Base-by-base conservation (phyloP, 2,113 vertebrate genomes). In the Saccopteryx bilineata region DNA sequence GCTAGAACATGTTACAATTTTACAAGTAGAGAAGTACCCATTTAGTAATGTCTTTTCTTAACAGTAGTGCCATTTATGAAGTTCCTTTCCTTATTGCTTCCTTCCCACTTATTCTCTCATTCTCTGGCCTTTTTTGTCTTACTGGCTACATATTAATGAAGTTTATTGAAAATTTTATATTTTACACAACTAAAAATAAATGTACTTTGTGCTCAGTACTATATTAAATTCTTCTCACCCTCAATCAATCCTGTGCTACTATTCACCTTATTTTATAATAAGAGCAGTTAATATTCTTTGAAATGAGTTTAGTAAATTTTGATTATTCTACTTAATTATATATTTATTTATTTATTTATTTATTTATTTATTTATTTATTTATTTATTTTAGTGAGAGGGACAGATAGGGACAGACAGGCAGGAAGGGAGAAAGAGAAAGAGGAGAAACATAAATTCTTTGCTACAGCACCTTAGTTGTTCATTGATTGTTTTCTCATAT, bases 1-100 rank as follows among this genome's bases (percentile, higher is more conserved):
- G 39, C 39, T 87, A 96, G 69, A 23, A 33, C 93, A 96, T 85
- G 75, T 90, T 97, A 95, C 94, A 83, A 7, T 94, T 92, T 94
- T 87, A 19, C 81, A 83, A 88, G 95, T 90, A 4, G 88, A 48
- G 0, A 9, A 81, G 66, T 92, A 88, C 68, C 54, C 61, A 63
- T 78, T 86, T 78, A 56, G n/a, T 71, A 79, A 19, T 88, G 33
- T 10, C 81, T 87, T 69, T 58, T 85, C 85, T 88, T 89, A 71
- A 14, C 46, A 90, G 9, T 10, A 85, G 50, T 82, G 76, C 39
- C n/a, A 2, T 87, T 91, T 86, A 10, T 28, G 2, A 14, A 9
- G 13, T 33, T 9, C 52, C 23, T 65, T 85, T 87, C 28, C 33
- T 81, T 48, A 8, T 71, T 33, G 23, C 46, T 75, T n/a, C 66